phyloP scores from a whole-genome alignment of 2,888 invertebrate genomes.

The Harmothoe impar region DNA sequence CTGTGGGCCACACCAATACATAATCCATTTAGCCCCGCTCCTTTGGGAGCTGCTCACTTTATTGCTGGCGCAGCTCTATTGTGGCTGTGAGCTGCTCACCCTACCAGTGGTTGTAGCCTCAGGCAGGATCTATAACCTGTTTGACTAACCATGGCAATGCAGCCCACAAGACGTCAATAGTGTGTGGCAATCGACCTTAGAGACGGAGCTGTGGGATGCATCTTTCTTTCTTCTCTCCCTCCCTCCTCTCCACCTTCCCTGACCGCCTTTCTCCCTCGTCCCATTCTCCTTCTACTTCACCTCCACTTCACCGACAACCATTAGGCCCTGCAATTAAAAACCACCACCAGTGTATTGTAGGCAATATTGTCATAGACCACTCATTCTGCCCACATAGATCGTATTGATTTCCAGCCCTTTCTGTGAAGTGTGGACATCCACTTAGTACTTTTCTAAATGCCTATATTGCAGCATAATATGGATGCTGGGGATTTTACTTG shows the following conservation, averaged over 20 bases:
- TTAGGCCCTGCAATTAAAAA: too few species aligned
- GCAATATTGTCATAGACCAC: too few species aligned
- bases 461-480: too few species aligned
- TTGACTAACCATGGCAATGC: conserved; percentile 22
- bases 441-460: too few species aligned
- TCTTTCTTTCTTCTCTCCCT: not conserved
- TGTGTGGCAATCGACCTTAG: not conserved
- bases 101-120: not conserved
- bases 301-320: not conserved
- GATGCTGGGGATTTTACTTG: too few species aligned
- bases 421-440: too few species aligned
- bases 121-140: not conserved
- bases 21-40: conserved; percentile 17
- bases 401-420: too few species aligned
- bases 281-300: not conserved
- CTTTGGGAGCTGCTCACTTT: not conserved
- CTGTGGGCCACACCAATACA: not conserved
- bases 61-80: not conserved
- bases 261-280: not conserved
- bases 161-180: not conserved
- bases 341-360: too few species aligned
- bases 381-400: too few species aligned
- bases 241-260: not conserved
- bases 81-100: not conserved
- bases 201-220: too few species aligned